Evolutionary conservation across 2,888 invertebrate genomes (phyloP).

Genomic region (Coleophora flavipennella): DNA sequence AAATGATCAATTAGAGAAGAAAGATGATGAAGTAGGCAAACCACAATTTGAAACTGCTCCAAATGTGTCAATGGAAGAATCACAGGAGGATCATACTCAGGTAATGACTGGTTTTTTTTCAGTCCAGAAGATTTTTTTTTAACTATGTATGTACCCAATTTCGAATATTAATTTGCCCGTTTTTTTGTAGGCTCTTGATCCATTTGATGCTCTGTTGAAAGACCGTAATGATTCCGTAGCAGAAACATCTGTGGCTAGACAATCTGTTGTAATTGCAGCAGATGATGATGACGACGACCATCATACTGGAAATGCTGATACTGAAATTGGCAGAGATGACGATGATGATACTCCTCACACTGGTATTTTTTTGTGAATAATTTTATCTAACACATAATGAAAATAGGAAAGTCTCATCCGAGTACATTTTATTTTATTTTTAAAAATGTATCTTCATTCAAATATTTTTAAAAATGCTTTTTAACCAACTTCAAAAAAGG

Average conservation of each 20-base stretch:
- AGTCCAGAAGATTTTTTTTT: not conserved
- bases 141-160: too few relatives aligned
- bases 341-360: conserved; percentile 29
- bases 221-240: conserved; percentile 33
- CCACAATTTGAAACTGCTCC: conserved; percentile 70
- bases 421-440: too few relatives aligned
- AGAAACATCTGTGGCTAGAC: conserved; percentile 28
- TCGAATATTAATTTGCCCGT: too few relatives aligned
- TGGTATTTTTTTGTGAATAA: not conserved
- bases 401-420: too few relatives aligned
- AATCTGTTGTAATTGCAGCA: conserved; percentile 21
- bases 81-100: conserved; percentile 62
- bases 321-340: conserved; percentile 26
- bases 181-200: conserved; percentile 51
- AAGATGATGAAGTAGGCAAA: conserved; percentile 44
- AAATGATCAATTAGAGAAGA: conserved; percentile 20
- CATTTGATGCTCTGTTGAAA: conserved; percentile 61
- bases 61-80: conserved; percentile 51
- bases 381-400: too few relatives aligned
- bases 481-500: too few relatives aligned
- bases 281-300: conserved; percentile 39
- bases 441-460: too few relatives aligned
- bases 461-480: too few relatives aligned
- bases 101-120: conserved; percentile 25
- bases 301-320: conserved; percentile 17